Base-by-base conservation (phyloP, 2,113 vertebrate species). In the Noctilio leporinus region DNA sequence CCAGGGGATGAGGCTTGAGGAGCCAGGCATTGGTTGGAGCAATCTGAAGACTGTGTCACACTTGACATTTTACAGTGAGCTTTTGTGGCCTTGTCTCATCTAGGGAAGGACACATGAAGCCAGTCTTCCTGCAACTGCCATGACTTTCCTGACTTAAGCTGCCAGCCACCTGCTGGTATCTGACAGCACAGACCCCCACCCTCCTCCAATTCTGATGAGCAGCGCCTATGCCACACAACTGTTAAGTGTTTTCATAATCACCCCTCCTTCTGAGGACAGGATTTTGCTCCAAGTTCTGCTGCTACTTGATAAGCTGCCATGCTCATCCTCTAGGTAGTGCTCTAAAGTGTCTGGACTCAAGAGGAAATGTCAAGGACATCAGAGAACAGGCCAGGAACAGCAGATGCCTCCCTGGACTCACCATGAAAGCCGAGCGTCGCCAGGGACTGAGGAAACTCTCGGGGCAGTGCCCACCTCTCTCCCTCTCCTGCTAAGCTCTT, bases 361-460 rank as follows among this genome's bases (percentile, higher is more conserved):
- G 55, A 86, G 30, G 30, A 75, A 81, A 89, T 26, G 49, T 35
- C 57, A 33, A 11, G 28, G 30, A 10, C 1, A 10, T 33, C 64
- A 10, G 51, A 64, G 38, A 49, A 64, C 26, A 92, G 87, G 51
- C 43, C 51, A 30, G 15, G 45, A 35, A 14, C 0, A 10, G 35
- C 24, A 19, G 72, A 24, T 3, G 14, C 30, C 55, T 85, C 57
- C 17, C 51, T 11, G 72, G 65, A 67, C 65, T 12, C 15, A n/a
- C 10, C 0, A 12, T 1, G 8, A 45, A 49, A 40, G 55, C n/a
- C 3, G 0, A 26, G 22, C 82, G 43, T 30, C 59, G 70, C n/a
- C 28, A 19, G 47, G 7, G 33, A 14, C 51, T 20, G 49, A 45
- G 55, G 65, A 43, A 65, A 12, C 19, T 9, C 84, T 47, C 43